A percentile compares a stretch with the other conserved stretches of the same genome.
Conservation (phyloP, 2,888 invertebrate genomes). For the Emmelina monodactyla region DNA sequence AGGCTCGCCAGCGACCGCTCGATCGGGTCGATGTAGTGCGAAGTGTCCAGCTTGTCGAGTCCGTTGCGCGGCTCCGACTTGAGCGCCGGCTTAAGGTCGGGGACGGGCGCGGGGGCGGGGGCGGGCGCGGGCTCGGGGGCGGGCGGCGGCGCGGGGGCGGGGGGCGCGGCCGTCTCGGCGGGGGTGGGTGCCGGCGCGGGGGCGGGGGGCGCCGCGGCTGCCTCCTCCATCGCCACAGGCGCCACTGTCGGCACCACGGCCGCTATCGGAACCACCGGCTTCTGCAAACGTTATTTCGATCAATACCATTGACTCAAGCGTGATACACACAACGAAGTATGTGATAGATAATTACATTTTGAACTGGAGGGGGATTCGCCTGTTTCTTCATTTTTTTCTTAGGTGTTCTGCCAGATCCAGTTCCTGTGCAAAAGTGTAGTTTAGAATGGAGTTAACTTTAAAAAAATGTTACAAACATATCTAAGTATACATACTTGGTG, state of each 20-base stretch:
- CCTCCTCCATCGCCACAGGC: conserved; percentile 8
- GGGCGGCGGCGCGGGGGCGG: conserved; percentile 10
- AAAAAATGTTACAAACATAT: too few relatives aligned
- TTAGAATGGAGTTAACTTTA: too few relatives aligned
- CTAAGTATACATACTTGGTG: too few relatives aligned
- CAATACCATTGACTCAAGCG: too few relatives aligned
- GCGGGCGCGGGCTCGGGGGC: conserved; percentile 26
- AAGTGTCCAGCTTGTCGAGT: conserved; percentile 46
- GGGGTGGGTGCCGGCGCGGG: conserved; percentile 24
- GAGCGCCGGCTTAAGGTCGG: conserved; percentile 28
- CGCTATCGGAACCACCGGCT: conserved; percentile 22
- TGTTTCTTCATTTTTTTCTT: conserved; percentile 57
- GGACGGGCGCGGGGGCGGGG: conserved; percentile 22
- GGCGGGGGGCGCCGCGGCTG: conserved; percentile 21
- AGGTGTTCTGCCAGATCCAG: conserved; percentile 41
- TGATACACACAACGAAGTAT: background rate
- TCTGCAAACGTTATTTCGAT: conserved; percentile 21
- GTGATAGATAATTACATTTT: conserved; percentile 43
- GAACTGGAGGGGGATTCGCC: conserved; percentile 34
- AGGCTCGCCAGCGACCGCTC: conserved; percentile 76
- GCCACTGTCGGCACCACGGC: conserved; percentile 12
- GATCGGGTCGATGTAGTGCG: conserved; percentile 70
- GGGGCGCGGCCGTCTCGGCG: conserved; percentile 9
- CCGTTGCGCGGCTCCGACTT: conserved; percentile 49
- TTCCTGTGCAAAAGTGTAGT: too few relatives aligned